phyloP scores from a whole-genome alignment of 2,113 vertebrate species.

The Oreochromis tanganicae region DNA sequence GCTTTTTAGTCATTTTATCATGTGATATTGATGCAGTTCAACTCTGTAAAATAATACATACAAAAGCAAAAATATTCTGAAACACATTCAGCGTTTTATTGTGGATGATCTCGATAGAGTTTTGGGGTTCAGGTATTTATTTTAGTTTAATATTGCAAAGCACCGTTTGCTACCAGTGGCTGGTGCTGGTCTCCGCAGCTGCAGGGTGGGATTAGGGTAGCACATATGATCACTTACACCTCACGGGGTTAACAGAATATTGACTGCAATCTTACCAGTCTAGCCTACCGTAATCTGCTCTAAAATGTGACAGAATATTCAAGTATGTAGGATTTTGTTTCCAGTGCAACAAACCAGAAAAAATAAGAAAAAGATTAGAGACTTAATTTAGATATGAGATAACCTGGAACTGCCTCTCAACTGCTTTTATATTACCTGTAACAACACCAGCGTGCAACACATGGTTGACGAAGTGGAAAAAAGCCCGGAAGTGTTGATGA shows the following conservation, averaged over 20 bases:
- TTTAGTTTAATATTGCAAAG: background rate
- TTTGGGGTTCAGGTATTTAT: background rate
- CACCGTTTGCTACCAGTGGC: background rate
- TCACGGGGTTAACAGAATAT: background rate
- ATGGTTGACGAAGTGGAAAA: background rate
- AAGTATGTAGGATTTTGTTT: background rate
- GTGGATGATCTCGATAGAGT: background rate
- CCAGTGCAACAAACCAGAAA: background rate
- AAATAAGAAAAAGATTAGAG: background rate
- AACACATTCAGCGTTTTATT: background rate
- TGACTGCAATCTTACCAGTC: background rate
- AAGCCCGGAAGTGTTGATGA: fast-evolving
- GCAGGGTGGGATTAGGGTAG: background rate
- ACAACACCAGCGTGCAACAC: background rate
- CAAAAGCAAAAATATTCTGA: background rate
- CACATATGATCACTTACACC: background rate
- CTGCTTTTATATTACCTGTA: background rate
- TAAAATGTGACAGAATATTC: background rate
- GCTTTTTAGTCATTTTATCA: background rate
- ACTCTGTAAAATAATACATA: background rate
- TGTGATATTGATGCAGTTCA: background rate
- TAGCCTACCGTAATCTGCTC: background rate
- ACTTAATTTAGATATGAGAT: background rate
- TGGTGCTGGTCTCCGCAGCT: background rate
- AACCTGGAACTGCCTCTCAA: fast-evolving